phyloP scores from a whole-genome alignment of 2,888 invertebrate species.

The Allophyes oxyacanthae region DNA sequence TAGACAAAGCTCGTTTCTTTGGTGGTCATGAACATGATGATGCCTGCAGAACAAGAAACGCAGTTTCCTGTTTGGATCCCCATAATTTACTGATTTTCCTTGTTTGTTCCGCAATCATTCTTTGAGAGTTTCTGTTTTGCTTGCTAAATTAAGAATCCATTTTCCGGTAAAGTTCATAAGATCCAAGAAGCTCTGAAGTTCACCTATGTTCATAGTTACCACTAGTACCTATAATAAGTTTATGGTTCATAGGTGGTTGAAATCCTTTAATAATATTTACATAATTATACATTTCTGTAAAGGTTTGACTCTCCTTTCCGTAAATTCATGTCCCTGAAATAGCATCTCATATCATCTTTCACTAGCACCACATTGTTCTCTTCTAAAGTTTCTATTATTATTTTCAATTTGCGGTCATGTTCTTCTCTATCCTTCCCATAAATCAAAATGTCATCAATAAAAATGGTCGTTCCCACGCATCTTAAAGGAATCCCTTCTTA shows the following conservation, averaged over 20 bases:
- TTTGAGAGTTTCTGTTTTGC: neutral
- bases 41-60: no score
- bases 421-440: no score
- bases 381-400: neutral
- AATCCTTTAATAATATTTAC: conserved; percentile 3
- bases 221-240: no score
- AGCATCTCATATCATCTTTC: neutral
- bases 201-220: conserved; percentile 7
- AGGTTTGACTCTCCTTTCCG: neutral
- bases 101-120: neutral
- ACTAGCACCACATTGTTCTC: neutral
- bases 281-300: conserved; percentile 11
- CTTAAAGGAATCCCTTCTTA: neutral
- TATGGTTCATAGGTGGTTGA: conserved; percentile 7
- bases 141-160: conserved; percentile 4
- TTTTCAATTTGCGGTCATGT: neutral
- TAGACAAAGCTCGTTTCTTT: no score
- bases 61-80: neutral
- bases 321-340: neutral
- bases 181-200: conserved; percentile 6
- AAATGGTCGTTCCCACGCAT: neutral
- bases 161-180: conserved; percentile 3
- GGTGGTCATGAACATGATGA: no score
- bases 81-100: neutral
- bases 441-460: neutral